A percentile compares a stretch with the other conserved stretches of the same genome.
These are phyloP conservation scores for Ondatra zibethicus DNA, from an alignment of 2,113 vertebrate species.

Conservation along the genomic window DNA sequence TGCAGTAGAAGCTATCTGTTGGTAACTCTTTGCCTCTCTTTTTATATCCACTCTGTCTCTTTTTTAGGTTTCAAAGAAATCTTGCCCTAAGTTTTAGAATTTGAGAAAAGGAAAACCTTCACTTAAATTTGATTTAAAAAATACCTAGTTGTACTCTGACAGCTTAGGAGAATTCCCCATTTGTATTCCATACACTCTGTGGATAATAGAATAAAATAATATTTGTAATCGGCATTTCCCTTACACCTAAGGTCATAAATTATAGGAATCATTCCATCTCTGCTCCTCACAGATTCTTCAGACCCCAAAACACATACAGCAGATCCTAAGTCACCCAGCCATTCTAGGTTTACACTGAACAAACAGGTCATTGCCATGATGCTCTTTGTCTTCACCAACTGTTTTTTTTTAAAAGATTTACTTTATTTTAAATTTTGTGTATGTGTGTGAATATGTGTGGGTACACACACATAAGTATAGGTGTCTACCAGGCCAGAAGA, in stretches of 20 bases:
- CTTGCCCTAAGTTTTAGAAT: not conserved
- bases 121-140: not conserved
- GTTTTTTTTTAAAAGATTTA: not conserved
- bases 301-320: too few relatives aligned
- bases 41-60: not conserved
- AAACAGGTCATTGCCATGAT: not conserved
- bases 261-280: not conserved
- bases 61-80: not conserved
- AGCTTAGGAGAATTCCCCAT: not conserved
- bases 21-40: not conserved
- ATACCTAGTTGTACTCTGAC: not conserved
- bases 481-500: not conserved
- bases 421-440: not conserved
- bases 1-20: not conserved
- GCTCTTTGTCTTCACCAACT: not conserved
- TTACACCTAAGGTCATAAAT: not conserved
- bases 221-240: not conserved
- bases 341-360: not conserved
- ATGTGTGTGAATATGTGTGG: not conserved
- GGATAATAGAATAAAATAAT: not conserved
- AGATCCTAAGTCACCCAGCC: not conserved
- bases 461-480: too few relatives aligned
- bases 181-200: not conserved
- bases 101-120: not conserved
- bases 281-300: not conserved